A percentile compares a stretch with the other conserved stretches of the same genome.
Conservation (phyloP, 2,113 vertebrate genomes). For the Panthera tigris region DNA sequence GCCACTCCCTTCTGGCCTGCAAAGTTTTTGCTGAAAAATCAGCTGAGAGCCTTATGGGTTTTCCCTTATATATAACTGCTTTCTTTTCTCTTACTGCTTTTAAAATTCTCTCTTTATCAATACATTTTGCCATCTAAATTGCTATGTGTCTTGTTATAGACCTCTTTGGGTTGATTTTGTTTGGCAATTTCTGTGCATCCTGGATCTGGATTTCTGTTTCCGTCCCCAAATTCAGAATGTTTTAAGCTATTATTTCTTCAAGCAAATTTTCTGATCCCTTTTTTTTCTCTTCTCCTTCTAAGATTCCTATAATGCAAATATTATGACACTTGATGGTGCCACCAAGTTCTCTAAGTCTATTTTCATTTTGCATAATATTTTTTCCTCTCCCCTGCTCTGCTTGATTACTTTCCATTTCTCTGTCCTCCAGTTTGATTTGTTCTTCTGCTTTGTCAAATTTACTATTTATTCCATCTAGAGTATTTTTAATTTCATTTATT, state of each 20-base stretch:
- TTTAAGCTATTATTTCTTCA: not conserved
- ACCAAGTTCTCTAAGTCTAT: not conserved
- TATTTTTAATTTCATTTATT: not conserved
- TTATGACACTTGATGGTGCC: not conserved
- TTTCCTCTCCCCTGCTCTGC: not conserved
- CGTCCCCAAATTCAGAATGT: not conserved
- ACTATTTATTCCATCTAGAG: not conserved
- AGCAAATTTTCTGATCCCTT: not conserved
- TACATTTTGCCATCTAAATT: not conserved
- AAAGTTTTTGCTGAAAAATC: not conserved
- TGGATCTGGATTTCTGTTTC: not conserved
- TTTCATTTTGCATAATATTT: not conserved
- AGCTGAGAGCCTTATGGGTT: not conserved
- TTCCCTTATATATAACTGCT: not conserved
- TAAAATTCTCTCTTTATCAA: not conserved
- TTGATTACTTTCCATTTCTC: not conserved
- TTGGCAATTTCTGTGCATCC: not conserved
- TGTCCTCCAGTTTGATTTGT: not conserved
- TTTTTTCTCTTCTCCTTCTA: not conserved
- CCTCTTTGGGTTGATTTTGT: not conserved
- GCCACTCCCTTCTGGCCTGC: not conserved
- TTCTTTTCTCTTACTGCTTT: not conserved
- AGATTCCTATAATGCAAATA: not conserved
- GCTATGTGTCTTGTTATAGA: not conserved
- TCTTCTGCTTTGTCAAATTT: not conserved